Evolutionary conservation across 2,888 invertebrate genomes (phyloP).

Genomic region (Miltochrista miniata): DNA sequence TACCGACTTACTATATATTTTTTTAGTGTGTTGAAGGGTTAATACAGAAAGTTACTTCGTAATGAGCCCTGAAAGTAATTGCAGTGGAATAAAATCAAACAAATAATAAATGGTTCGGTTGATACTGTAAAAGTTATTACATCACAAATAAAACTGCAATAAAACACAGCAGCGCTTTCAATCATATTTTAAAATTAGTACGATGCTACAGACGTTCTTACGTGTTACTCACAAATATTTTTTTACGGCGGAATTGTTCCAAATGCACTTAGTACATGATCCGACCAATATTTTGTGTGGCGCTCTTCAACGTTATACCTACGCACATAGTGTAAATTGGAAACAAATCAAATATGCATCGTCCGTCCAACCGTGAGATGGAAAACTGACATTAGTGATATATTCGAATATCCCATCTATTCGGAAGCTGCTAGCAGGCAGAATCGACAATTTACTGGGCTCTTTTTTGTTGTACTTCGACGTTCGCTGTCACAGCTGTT

Average conservation of each 20-base stretch:
- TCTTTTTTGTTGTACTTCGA: conserved; percentile 47
- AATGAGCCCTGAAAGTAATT: too few species aligned
- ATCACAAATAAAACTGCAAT: too few species aligned
- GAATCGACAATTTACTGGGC: conserved; percentile 48
- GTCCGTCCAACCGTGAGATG: conserved; percentile 74
- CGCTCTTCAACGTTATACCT: conserved; percentile 44
- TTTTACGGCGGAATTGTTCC: conserved; percentile 2
- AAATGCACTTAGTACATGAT: conserved; percentile 45
- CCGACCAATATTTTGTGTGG: conserved; percentile 57
- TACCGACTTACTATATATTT: too few species aligned
- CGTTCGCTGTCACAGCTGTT: conserved; percentile 35
- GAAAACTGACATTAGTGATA: conserved; percentile 71
- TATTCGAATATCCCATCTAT: conserved; percentile 60
- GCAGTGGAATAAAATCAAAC: too few species aligned
- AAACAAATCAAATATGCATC: conserved; percentile 81
- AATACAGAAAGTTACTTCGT: too few species aligned
- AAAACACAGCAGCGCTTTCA: neutral
- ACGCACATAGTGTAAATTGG: conserved; percentile 69
- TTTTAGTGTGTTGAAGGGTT: too few species aligned
- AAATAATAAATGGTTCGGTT: too few species aligned
- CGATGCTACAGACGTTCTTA: too few species aligned
- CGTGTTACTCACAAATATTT: too few species aligned
- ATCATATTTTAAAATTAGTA: too few species aligned
- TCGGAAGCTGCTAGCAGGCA: conserved; percentile 51
- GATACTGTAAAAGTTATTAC: too few species aligned